Conservation (phyloP, 53 echinoderm and acorn worm species). For the Stichopus horrens region DNA sequence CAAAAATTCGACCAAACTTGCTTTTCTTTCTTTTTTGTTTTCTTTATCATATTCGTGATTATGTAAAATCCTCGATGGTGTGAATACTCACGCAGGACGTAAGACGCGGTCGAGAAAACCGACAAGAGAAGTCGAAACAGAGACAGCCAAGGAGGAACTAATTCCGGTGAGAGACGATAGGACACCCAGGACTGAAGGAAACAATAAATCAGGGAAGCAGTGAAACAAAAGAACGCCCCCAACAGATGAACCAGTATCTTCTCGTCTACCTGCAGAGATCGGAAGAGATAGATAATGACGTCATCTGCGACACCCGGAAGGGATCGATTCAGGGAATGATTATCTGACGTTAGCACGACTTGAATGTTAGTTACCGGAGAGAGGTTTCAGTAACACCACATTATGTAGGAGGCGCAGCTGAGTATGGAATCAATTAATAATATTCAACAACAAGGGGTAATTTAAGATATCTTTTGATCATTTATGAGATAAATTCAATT, state of each 20-base stretch:
- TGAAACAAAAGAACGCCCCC: conserved; percentile 78
- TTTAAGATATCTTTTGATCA: no score
- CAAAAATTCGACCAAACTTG: no score
- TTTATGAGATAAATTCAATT: no score
- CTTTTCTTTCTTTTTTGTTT: no score
- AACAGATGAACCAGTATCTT: conserved; percentile 70
- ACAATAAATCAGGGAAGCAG: conserved; percentile 70
- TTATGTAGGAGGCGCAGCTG: no score
- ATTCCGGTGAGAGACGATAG: conserved; percentile 26
- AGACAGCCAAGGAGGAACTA: background rate
- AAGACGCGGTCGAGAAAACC: background rate
- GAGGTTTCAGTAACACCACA: background rate
- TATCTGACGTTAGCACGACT: no score
- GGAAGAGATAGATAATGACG: background rate
- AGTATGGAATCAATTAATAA: no score
- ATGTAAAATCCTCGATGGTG: background rate
- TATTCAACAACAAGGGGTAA: no score
- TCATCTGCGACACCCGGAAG: background rate
- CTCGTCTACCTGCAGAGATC: conserved; percentile 68
- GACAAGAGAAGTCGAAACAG: background rate
- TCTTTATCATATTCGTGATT: background rate
- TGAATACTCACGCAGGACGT: conserved; percentile 7
- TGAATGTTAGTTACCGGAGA: no score
- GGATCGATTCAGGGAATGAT: no score
- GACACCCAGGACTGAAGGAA: conserved; percentile 85